Evolutionary conservation across 2,888 invertebrate species (phyloP), one percentile per base, ranked within the genome.

Genomic region (Drosophila anomelani): DNA sequence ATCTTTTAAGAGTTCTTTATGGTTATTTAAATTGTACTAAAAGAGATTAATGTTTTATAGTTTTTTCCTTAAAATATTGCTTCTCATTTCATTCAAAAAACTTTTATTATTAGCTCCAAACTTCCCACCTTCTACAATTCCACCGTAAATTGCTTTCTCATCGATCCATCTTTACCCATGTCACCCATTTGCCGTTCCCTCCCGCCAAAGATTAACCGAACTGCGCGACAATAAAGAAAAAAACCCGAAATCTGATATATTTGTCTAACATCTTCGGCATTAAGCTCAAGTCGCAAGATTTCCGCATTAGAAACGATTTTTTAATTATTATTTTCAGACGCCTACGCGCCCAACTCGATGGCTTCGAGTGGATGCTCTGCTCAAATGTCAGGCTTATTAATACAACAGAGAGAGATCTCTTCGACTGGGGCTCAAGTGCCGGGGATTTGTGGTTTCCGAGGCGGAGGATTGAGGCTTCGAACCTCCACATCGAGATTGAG

Each of bases 301-400:
- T 86, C 88, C 85, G 85, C 85, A 89, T 86, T 86, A 71, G 75
- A 85, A 89, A 85, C 80, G 59, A 80, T 73, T 85, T 88, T 67
- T 85, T 86, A 86, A 89, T 86, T 87, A 86, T 85, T 89, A 79
- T 85, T 86, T 85, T 83, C 64, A 70, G 43, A 87, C 85, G 83
- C 85, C 85, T 73, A 86, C 89, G 72, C 86, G 58, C 53, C 67
- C 51, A 47, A 64, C 59, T 10, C 63, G 59, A 46, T 61, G 71
- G 55, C 53, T 62, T 44, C 66, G 73, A 64, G 44, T 80, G 85
- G 82, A 83, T 86, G 72, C 84, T 81, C 85, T 75, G 80, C 88
- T 81, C 85, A 87, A 89, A 85, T 87, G 88, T 85, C 85, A 89
- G 79, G 85, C 89, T 89, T 85, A 88, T 81, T 81, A 82, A 75